These are phyloP conservation scores for Phyllopteryx taeniolatus DNA, from an alignment of 2,113 vertebrate species.

Conservation along the genomic window DNA sequence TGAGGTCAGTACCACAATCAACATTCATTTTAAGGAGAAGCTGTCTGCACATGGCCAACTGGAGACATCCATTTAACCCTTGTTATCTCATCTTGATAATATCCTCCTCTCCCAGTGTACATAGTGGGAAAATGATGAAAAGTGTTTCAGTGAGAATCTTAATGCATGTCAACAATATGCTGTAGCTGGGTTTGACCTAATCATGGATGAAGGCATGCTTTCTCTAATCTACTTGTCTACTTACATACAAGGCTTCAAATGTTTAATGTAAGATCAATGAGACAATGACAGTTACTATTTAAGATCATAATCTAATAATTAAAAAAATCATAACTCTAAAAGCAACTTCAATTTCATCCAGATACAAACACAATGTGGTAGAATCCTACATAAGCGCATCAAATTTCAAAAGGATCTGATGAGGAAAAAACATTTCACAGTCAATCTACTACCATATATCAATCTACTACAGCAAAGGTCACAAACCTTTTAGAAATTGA, in stretches of 20 bases:
- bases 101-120: constrained; percentile 2
- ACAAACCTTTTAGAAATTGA: too few relatives aligned
- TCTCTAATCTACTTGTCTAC: neutral
- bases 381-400: too few relatives aligned
- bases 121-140: neutral
- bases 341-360: neutral
- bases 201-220: neutral
- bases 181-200: neutral
- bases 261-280: too few relatives aligned
- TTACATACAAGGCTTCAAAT: too few relatives aligned
- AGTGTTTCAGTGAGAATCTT: neutral
- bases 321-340: too few relatives aligned
- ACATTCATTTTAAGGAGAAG: constrained; percentile 6
- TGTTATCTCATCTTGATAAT: constrained; percentile 8
- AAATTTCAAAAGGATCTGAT: too few relatives aligned
- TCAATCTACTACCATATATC: too few relatives aligned
- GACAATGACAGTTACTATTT: too few relatives aligned
- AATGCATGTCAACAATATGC: neutral
- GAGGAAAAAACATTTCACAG: too few relatives aligned
- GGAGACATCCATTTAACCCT: constrained; percentile 11
- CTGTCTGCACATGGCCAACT: neutral
- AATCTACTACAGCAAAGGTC: too few relatives aligned
- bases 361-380: neutral
- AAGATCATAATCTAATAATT: too few relatives aligned
- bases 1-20: constrained; percentile 16